Conservation (phyloP, 2,113 vertebrate genomes). For the Callospermophilus lateralis region DNA sequence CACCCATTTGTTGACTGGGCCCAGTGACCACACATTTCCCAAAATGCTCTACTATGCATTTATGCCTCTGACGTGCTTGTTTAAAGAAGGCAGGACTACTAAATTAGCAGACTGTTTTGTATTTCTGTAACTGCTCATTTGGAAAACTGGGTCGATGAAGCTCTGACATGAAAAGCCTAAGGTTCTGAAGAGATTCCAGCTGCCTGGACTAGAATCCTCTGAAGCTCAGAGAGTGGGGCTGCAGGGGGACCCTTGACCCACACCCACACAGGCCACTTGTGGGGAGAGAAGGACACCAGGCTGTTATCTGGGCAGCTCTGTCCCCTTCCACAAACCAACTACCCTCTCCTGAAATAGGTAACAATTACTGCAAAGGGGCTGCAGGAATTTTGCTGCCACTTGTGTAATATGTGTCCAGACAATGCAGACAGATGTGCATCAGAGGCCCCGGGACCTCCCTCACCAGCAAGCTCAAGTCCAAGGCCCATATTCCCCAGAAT, state of each 20-base stretch:
- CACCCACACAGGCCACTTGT: fast-evolving
- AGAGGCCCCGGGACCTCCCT: background rate
- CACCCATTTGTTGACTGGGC: background rate
- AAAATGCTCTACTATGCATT: background rate
- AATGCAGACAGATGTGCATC: fast-evolving
- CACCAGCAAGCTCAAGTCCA: background rate
- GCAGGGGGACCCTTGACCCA: background rate
- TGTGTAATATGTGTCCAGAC: background rate
- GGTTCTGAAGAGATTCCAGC: background rate
- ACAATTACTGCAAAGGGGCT: fast-evolving
- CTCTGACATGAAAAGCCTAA: background rate
- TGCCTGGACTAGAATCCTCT: background rate
- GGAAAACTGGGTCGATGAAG: slow-evolving; percentile 40
- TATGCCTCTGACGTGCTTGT: slow-evolving; percentile 54
- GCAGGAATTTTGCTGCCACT: background rate
- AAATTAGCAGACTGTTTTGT: slow-evolving; percentile 69
- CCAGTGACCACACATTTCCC: background rate
- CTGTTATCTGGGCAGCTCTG: background rate
- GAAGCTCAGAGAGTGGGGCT: background rate
- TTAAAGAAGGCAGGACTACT: slow-evolving; percentile 61
- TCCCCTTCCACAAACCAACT: background rate
- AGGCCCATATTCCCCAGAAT: background rate
- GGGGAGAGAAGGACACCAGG: background rate
- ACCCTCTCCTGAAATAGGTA: too few species aligned
- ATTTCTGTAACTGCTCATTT: slow-evolving; percentile 65